Base-by-base conservation (phyloP, 2,888 invertebrate genomes). In the Malacosoma neustria region DNA sequence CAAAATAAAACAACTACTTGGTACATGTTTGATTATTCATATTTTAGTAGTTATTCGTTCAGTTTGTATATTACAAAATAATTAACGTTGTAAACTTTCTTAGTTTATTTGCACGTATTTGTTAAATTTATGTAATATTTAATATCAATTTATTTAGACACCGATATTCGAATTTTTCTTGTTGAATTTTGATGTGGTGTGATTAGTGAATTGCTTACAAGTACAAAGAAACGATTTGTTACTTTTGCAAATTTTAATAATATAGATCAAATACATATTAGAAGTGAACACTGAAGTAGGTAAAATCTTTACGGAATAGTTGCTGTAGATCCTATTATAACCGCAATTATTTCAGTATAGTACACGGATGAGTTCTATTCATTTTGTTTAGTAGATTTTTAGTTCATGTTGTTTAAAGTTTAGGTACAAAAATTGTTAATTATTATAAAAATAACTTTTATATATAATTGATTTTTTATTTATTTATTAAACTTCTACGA, bases 181-280 rank as follows among this genome's bases (percentile, higher is more conserved):
- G 74, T 82, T 82, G 68, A 74, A 79, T 79, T 61, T 74, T 67
- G 70, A 71, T 75, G 72, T 72, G 72, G 80, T 80, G 85, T 85
- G 80, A 84, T 82, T 87, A 87, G 87, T 80, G 88, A 89, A 89
- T 88, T 89, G 89, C 89, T 89, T 89, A 86, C 82, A 89, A 90
- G 89, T 89, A 90, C 89, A 90, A 90, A 87, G 72, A 84, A 81
- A 85, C 88, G 77, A 88, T 89, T 89, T 88, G 89, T 89, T 90
- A 89, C 89, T 89, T 90, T 89, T 89, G 89, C 88, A 90, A 89
- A 89, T 89, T 90, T 89, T 89, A 89, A 89, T 31, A 82, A 87
- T 84, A 52, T 76, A 75, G 82, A 74, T 62, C 66, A 69, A 77
- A 77, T 81, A 80, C 79, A 82, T 80, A 79, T 76, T 63, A 72